These are phyloP conservation scores for Cyphomyrus discorhynchus DNA, from an alignment of 2,113 vertebrate species.

Conservation along the genomic window DNA sequence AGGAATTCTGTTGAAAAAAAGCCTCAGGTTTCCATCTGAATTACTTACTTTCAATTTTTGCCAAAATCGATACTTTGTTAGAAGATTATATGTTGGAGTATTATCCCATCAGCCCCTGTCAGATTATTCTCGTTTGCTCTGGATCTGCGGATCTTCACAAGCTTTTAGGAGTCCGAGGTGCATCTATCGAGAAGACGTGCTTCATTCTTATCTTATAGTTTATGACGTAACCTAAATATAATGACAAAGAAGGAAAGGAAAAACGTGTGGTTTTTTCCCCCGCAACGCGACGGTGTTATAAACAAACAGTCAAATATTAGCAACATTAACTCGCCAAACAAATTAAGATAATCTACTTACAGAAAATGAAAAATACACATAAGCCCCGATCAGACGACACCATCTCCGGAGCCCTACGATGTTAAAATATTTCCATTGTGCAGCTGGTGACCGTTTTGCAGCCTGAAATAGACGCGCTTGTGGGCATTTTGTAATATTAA, in stretches of 20 bases:
- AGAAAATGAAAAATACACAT: neutral
- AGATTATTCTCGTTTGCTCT: neutral
- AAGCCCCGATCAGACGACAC: neutral
- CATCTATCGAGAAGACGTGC: neutral
- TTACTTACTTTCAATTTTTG: neutral
- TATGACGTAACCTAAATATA: neutral
- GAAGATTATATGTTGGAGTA: neutral
- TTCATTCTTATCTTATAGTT: neutral
- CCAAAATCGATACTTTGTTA: neutral
- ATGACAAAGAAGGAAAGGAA: neutral
- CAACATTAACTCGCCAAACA: neutral
- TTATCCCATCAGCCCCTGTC: neutral
- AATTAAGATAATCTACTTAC: neutral
- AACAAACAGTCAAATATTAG: neutral
- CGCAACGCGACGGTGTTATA: neutral
- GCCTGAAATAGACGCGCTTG: constrained; percentile 45
- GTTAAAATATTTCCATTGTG: constrained; percentile 52
- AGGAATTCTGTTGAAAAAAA: neutral
- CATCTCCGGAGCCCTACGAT: neutral
- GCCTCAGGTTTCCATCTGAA: neutral
- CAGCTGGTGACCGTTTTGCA: constrained; percentile 49
- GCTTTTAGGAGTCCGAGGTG: neutral
- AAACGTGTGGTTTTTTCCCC: neutral
- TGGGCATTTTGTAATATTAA: constrained; percentile 25
- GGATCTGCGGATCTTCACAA: neutral